phyloP scores from a whole-genome alignment of 2,888 invertebrate species.

The Leptopilina syphax region DNA sequence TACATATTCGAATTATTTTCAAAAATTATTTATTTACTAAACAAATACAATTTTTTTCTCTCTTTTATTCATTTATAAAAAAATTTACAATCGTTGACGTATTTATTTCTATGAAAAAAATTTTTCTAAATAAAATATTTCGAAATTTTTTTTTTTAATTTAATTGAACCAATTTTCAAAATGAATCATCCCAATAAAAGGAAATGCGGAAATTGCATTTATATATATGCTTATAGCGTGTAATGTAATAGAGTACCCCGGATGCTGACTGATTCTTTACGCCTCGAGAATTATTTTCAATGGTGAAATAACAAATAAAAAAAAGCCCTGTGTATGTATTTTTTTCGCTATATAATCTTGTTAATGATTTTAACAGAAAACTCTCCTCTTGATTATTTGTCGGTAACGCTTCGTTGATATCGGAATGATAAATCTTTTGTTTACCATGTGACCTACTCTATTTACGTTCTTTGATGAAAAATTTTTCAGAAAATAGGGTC shows the following conservation, averaged over 20 bases:
- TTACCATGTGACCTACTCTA: conserved; percentile 20
- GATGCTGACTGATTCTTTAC: conserved; percentile 2
- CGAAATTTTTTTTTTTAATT: no score
- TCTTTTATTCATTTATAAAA: no score
- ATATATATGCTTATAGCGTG: no score
- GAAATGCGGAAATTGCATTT: conserved; percentile 8
- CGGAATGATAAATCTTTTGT: conserved; percentile 23
- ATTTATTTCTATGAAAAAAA: no score
- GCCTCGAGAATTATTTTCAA: conserved; percentile 6
- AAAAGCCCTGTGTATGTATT: neutral
- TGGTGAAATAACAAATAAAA: neutral
- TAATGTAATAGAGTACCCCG: neutral
- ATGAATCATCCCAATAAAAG: neutral
- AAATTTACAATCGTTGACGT: no score
- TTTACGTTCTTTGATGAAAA: conserved; percentile 13
- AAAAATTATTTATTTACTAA: no score
- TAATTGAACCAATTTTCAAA: no score
- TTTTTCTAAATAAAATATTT: no score
- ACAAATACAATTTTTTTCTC: no score
- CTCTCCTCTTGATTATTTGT: neutral
- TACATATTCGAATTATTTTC: no score
- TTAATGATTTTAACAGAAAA: conserved; percentile 10
- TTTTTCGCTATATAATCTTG: conserved; percentile 14
- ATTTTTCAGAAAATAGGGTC: neutral
- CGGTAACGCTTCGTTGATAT: neutral